Evolutionary conservation across 37 sponge, comb jelly and placozoan genomes (phyloP).

Genomic region (Mnemiopsis leidyi): DNA sequence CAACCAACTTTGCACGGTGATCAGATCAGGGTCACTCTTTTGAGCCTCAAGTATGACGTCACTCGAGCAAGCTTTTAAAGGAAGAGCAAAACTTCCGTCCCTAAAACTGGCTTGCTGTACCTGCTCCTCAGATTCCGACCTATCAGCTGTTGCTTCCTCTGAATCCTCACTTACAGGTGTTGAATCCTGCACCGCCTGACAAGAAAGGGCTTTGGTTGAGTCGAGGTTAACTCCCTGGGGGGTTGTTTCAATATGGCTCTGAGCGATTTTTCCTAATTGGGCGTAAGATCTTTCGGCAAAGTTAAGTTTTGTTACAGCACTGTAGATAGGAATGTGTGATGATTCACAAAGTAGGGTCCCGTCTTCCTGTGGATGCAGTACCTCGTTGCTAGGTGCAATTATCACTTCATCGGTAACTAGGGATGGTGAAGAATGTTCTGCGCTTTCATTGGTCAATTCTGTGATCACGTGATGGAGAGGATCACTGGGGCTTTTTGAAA

Average conservation of each 20-base stretch:
- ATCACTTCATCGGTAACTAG: too few relatives aligned
- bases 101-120: not conserved
- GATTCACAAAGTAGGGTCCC: not conserved
- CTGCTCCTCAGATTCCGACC: not conserved
- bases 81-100: not conserved
- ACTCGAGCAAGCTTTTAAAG: not conserved
- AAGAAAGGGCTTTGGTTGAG: too few relatives aligned
- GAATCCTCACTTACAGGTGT: not conserved
- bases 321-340: not conserved
- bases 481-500: not conserved
- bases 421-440: not conserved
- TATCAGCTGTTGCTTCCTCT: not conserved
- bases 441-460: too few relatives aligned
- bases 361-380: not conserved
- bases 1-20: not conserved
- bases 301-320: not conserved
- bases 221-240: not conserved
- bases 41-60: not conserved
- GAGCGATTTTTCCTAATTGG: too few relatives aligned
- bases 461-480: too few relatives aligned
- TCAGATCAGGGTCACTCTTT: not conserved
- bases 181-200: too few relatives aligned
- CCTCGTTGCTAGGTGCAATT: too few relatives aligned
- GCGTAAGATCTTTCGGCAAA: too few relatives aligned
- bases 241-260: not conserved